Evolutionary conservation across 2,113 vertebrate genomes (phyloP).

Genomic region (Ifrita kowaldi): DNA sequence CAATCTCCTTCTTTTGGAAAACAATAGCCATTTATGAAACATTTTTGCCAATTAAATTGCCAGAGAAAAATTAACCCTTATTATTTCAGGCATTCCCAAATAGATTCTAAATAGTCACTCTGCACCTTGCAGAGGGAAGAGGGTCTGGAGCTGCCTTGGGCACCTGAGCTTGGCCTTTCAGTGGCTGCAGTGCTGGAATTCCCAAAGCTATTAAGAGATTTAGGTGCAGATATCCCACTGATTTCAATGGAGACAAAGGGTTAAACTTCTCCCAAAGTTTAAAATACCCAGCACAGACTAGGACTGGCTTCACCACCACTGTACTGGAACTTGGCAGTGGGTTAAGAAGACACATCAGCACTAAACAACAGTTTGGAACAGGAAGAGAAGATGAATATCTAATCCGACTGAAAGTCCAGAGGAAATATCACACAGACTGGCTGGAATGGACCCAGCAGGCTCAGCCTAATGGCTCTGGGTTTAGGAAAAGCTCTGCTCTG

Average conservation of each 20-base stretch:
- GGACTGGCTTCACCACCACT: slow-evolving; percentile 21
- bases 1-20: neutral
- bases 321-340: slow-evolving; percentile 30
- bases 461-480: neutral
- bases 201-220: neutral
- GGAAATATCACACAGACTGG: slow-evolving; percentile 24
- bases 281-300: neutral
- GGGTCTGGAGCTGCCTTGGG: neutral
- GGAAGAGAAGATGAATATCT: slow-evolving; percentile 59
- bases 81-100: neutral
- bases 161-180: neutral
- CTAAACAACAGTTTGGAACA: slow-evolving; percentile 55
- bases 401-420: slow-evolving; percentile 36
- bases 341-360: slow-evolving; percentile 57
- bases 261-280: neutral
- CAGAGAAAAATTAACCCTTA: neutral
- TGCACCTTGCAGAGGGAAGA: neutral
- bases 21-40: neutral
- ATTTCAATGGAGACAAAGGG: neutral
- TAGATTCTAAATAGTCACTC: neutral
- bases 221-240: neutral
- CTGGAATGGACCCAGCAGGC: slow-evolving; percentile 35
- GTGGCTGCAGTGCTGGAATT: neutral
- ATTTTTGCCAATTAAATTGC: neutral
- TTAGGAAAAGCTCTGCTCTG: neutral